A percentile compares a stretch with the other conserved stretches of the same genome.
phyloP scores from a whole-genome alignment of 2,113 vertebrate species.

The Octodon degus region DNA sequence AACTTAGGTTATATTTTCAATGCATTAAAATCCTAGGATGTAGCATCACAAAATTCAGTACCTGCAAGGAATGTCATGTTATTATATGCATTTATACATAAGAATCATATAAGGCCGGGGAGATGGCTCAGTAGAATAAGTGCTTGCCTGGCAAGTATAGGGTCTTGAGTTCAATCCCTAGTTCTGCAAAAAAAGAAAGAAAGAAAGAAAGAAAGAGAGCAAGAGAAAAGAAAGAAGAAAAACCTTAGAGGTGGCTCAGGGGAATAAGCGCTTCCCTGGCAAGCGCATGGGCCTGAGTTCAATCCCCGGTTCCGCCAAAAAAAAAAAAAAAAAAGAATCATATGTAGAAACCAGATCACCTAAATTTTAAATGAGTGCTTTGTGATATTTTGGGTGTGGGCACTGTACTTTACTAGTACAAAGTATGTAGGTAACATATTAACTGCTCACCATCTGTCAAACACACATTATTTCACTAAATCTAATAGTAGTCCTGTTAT shows the following conservation, averaged over 20 bases:
- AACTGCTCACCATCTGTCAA: conserved; percentile 1
- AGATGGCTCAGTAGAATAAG: too few species aligned
- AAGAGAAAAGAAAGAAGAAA: too few species aligned
- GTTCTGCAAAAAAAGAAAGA: too few species aligned
- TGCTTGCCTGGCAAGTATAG: too few species aligned
- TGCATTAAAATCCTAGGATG: conserved; percentile 29
- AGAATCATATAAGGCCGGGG: neutral
- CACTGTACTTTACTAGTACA: neutral
- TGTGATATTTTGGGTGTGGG: conserved; percentile 13
- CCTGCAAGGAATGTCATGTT: neutral
- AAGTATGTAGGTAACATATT: neutral
- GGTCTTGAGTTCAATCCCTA: too few species aligned
- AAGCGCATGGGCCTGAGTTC: too few species aligned
- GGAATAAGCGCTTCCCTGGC: too few species aligned
- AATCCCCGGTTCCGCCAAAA: too few species aligned
- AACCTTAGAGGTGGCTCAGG: too few species aligned
- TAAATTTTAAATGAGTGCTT: neutral
- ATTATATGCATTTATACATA: neutral
- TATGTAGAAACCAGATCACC: neutral
- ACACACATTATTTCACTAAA: conserved; percentile 29
- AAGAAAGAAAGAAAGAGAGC: too few species aligned
- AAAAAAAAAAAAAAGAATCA: neutral
- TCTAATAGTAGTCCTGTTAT: neutral
- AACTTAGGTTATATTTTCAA: conserved; percentile 11
- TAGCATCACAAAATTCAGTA: conserved; percentile 17